Percentiles rank a stretch among this genome's conserved stretches.
Evolutionary conservation across 2,888 invertebrate species (phyloP).

Genomic region (Unio pictorum): DNA sequence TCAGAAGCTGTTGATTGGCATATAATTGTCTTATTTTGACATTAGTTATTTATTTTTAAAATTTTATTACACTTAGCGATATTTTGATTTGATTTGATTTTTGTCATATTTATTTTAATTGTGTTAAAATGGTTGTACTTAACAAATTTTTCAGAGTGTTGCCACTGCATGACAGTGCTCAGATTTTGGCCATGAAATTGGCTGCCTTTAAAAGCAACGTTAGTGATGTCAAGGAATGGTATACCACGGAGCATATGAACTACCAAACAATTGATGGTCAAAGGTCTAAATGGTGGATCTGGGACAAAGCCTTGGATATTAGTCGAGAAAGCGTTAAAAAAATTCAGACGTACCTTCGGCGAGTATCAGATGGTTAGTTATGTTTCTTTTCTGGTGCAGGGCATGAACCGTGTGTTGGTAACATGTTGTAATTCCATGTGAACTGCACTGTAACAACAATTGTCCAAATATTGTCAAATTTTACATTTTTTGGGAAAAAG

Average conservation of each 20-base stretch:
- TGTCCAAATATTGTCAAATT: too few relatives aligned
- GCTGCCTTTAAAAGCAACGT: constrained; percentile 60
- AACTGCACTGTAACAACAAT: not conserved
- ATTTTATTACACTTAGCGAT: too few relatives aligned
- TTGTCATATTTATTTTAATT: not conserved
- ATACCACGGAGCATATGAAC: constrained; percentile 67
- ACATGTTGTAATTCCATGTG: not conserved
- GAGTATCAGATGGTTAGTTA: constrained; percentile 59
- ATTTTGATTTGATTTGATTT: too few relatives aligned
- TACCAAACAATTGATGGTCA: constrained; percentile 53
- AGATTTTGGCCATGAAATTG: constrained; percentile 66
- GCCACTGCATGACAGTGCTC: constrained; percentile 68
- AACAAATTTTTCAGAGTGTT: constrained; percentile 39
- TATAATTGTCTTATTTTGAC: too few relatives aligned
- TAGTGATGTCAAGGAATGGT: constrained; percentile 61
- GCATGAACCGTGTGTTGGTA: not conserved
- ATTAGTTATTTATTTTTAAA: too few relatives aligned
- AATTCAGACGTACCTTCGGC: constrained; percentile 68
- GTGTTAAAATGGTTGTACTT: not conserved
- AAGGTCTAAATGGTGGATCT: constrained; percentile 71
- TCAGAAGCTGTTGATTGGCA: too few relatives aligned
- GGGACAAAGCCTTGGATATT: constrained; percentile 62
- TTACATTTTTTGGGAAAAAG: too few relatives aligned
- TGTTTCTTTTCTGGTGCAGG: not conserved
- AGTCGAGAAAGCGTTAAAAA: constrained; percentile 62